Conservation (phyloP, 2,113 vertebrate species). For the Alethe diademata region DNA sequence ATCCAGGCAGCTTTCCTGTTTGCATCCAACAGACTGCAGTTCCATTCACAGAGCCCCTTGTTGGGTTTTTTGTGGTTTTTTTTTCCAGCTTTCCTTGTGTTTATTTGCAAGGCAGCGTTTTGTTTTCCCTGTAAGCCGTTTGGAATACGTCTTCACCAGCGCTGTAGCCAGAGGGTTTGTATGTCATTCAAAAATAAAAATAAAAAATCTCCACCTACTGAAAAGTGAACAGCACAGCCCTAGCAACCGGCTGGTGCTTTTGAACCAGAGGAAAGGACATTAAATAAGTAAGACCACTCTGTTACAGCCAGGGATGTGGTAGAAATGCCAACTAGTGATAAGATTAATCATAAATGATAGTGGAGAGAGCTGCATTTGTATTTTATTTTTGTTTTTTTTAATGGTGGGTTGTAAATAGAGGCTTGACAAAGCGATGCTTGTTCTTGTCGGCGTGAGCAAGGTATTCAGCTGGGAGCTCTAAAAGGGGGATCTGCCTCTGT, state of each 20-base stretch:
- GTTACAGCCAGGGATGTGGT: background rate
- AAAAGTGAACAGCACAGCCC: slow-evolving; percentile 57
- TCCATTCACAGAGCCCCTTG: background rate
- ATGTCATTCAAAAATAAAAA: slow-evolving; percentile 63
- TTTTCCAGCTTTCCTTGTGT: background rate
- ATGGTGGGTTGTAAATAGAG: background rate
- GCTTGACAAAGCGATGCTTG: background rate
- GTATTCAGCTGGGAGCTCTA: background rate
- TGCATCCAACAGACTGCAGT: background rate
- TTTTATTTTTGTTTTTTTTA: background rate
- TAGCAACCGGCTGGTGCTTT: slow-evolving; percentile 42
- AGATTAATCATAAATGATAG: background rate
- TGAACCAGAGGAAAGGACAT: background rate
- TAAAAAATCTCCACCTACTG: slow-evolving; percentile 58
- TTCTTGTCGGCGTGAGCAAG: background rate
- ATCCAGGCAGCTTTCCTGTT: background rate
- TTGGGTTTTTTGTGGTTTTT: no score
- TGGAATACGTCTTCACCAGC: background rate
- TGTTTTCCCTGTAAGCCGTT: slow-evolving; percentile 18
- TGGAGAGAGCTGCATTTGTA: background rate
- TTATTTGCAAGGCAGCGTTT: slow-evolving; percentile 17
- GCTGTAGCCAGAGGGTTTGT: slow-evolving; percentile 35
- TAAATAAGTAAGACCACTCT: background rate
- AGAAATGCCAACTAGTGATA: background rate
- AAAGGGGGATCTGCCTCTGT: background rate